Evolutionary conservation across 1,140 invertebrate genomes (phyloP), one percentile per base, ranked within the genome.

Genomic region (Plodia interpunctella): DNA sequence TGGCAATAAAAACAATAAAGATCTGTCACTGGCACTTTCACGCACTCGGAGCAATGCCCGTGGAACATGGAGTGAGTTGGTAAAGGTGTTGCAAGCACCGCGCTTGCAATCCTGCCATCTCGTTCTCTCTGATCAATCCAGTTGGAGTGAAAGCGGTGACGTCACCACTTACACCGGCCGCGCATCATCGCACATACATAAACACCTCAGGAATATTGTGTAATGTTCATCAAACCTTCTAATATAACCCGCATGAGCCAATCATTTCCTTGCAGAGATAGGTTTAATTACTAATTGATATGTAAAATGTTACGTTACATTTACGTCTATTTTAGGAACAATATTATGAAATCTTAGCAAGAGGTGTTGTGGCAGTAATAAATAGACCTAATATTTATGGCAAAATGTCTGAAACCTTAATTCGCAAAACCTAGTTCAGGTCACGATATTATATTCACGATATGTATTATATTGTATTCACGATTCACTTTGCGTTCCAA

Each of bases 141-240:
- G 5, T 44, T 44, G 6, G 5, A 53, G 51, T 77, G 83, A 86
- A 86, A 86, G 83, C 77, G 53, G 56, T 80, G 77, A 79, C 83
- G 72, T 83, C 76, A 82, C 64, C 57, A 69, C 64, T 82, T 78
- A 70, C 77, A 79, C 75, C 72, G 63, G 59, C 63, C 53, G 68
- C 70, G 72, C 67, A 72, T 60, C 69, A 78, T 71, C 69, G 71
- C 63, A 70, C 62, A 65, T 64, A 68, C 70, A 68, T 63, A 66
- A 64, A 62, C 61, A 59, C 55, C 55, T 32, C n/a, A 18, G 49
- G 49, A 50, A 10, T 19, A 49, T 50, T 57, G 49, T 51, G 55
- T 32, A 57, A 57, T 13, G 18, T 51, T 51, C 20, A 20, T 51
- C 32, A 35, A 11, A 35, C 32, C 30, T 32, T 32, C 30, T n/a